Conservation (phyloP, 1,140 invertebrate species). For the Drosophila gunungcola region DNA sequence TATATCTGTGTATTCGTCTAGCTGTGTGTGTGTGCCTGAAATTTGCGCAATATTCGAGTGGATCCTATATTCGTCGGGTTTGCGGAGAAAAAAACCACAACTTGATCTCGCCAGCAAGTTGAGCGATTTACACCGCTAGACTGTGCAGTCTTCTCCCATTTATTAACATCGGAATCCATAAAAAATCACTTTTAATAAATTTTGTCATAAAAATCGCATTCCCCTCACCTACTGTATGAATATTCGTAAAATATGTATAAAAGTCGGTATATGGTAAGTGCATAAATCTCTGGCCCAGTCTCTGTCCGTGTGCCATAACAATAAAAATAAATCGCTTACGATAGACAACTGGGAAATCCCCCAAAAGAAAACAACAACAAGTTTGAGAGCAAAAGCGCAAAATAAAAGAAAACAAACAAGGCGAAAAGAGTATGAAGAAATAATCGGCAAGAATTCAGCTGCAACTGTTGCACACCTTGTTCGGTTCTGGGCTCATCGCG, state of each 20-base stretch:
- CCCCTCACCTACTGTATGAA: conserved; percentile 8
- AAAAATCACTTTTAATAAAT: conserved; percentile 60
- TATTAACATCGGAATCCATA: conserved; percentile 37
- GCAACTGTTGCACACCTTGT: conserved; percentile 46
- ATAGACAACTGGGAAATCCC: conserved; percentile 41
- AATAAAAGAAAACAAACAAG: conserved; percentile 16
- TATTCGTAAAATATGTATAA: conserved; percentile 14
- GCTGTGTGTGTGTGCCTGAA: neutral
- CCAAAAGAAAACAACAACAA: conserved; percentile 22
- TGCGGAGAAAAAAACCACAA: conserved; percentile 10
- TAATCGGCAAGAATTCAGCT: conserved; percentile 6
- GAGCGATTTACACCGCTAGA: neutral
- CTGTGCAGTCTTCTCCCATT: conserved; percentile 5
- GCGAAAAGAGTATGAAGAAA: conserved; percentile 3
- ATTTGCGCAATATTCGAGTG: conserved; percentile 46
- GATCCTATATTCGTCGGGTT: conserved; percentile 28
- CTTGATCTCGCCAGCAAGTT: conserved; percentile 35
- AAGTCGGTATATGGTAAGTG: conserved; percentile 27
- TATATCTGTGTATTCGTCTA: neutral
- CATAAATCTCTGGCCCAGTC: conserved; percentile 45
- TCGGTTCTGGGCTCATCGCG: conserved; percentile 11
- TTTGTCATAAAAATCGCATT: conserved; percentile 48
- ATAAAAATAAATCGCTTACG: conserved; percentile 59
- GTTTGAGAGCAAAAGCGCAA: conserved; percentile 13
- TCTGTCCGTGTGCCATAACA: conserved; percentile 18